A percentile compares a stretch with the other conserved stretches of the same genome.
Conservation (phyloP, 1,140 invertebrate species). For the Zaprionus nigranus region DNA sequence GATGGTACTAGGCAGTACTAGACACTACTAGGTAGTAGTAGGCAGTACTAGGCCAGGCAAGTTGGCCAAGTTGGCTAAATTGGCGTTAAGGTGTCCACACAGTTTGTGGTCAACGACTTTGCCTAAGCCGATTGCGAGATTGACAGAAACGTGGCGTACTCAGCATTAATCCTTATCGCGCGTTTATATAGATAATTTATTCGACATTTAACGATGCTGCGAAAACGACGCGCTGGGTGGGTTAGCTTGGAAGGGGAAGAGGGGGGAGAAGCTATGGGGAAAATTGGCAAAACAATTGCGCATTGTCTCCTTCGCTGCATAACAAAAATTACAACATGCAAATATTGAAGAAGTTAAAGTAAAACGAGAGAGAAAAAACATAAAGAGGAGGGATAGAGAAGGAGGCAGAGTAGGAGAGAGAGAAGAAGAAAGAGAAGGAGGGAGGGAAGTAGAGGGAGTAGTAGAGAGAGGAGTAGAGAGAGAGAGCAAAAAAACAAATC, state of each 20-base stretch:
- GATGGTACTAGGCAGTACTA: no score
- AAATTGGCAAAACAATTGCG: constrained; percentile 49
- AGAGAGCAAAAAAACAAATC: constrained; percentile 23
- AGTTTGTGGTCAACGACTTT: constrained; percentile 10
- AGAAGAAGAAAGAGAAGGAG: neutral
- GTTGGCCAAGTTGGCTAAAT: neutral
- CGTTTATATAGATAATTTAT: constrained; percentile 42
- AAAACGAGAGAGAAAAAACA: constrained; percentile 2
- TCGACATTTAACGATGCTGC: constrained; percentile 38
- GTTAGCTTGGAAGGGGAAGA: neutral
- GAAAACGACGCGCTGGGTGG: constrained; percentile 28
- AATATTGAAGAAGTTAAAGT: constrained; percentile 44
- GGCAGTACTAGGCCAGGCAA: neutral
- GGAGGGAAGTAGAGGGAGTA: neutral
- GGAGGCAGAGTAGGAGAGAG: neutral
- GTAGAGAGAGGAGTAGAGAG: neutral
- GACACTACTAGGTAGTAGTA: neutral
- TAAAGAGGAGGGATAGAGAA: constrained; percentile 5
- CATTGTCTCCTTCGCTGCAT: constrained; percentile 49
- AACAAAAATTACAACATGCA: constrained; percentile 59
- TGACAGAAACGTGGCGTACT: constrained; percentile 13
- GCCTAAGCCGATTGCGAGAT: constrained; percentile 29
- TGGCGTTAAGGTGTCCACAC: constrained; percentile 19
- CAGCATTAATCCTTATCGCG: constrained; percentile 21
- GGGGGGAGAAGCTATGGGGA: neutral